Percentiles rank a stretch among this genome's conserved stretches.
Evolutionary conservation across 2,888 invertebrate genomes (phyloP).

Genomic region (Netelia melanura): DNA sequence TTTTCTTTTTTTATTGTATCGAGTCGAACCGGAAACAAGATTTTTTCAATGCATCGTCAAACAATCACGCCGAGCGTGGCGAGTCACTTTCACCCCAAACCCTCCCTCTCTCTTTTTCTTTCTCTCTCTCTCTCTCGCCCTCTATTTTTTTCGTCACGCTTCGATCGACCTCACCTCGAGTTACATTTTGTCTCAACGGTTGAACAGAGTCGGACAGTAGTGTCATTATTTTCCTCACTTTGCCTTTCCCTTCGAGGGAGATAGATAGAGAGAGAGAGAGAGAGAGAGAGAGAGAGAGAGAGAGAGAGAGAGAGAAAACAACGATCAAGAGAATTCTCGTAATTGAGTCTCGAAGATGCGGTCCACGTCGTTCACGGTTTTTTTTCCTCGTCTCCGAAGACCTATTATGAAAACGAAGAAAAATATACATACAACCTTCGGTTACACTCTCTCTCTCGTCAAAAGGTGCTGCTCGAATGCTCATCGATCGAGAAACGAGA

Average conservation of each 20-base stretch:
- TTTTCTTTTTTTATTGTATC: constrained; percentile 15
- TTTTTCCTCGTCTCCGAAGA: background rate
- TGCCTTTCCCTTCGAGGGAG: background rate
- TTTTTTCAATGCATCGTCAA: constrained; percentile 47
- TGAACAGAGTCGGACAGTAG: constrained; percentile 37
- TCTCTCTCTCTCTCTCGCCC: constrained; percentile 40
- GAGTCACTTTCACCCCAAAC: constrained; percentile 59
- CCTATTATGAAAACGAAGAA: background rate
- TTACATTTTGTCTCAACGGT: constrained; percentile 49
- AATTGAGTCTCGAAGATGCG: constrained; percentile 56
- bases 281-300: background rate
- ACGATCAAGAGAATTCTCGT: constrained; percentile 20
- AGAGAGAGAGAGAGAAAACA: background rate
- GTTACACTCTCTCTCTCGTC: constrained; percentile 37
- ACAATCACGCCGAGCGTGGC: constrained; percentile 61
- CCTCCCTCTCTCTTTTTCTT: background rate
- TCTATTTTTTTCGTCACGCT: constrained; percentile 55
- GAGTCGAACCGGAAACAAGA: constrained; percentile 49
- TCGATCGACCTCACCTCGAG: background rate
- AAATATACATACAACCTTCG: background rate
- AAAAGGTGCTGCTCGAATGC: constrained; percentile 68
- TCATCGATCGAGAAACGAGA: constrained; percentile 71
- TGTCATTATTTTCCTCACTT: constrained; percentile 20
- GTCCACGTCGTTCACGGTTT: constrained; percentile 38
- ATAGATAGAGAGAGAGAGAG: background rate